phyloP scores from a whole-genome alignment of 1,140 invertebrate genomes.

The Caligus rogercresseyi region DNA sequence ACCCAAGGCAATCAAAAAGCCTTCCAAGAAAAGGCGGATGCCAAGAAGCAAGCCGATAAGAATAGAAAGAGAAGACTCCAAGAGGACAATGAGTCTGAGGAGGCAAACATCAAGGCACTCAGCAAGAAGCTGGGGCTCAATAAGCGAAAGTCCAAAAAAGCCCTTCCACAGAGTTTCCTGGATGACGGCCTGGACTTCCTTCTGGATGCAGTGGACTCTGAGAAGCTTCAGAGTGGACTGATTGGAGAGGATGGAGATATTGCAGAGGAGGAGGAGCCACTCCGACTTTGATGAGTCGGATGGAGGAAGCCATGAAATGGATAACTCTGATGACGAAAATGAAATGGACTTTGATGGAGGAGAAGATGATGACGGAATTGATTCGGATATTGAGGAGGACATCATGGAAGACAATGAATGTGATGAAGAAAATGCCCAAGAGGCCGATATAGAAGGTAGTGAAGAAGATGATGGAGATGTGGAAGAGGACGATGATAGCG shows the following conservation, averaged over 20 bases:
- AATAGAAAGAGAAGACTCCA: background rate
- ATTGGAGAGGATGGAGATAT: background rate
- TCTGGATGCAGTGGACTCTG: slow-evolving; percentile 3
- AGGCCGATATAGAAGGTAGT: background rate
- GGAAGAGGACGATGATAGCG: background rate
- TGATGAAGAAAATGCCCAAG: background rate
- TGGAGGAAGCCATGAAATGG: background rate
- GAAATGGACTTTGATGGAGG: background rate
- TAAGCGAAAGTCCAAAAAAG: slow-evolving; percentile 4
- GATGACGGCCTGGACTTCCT: slow-evolving; percentile 13
- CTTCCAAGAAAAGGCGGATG: background rate
- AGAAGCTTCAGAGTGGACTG: background rate
- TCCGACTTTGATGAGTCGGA: slow-evolving; percentile 11
- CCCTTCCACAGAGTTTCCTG: background rate
- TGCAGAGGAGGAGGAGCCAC: background rate
- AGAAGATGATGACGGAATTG: background rate
- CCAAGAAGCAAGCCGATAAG: background rate
- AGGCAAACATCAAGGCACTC: slow-evolving; percentile 5
- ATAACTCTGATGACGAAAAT: slow-evolving; percentile 9
- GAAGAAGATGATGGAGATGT: background rate
- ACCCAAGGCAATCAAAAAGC: background rate
- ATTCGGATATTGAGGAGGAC: background rate
- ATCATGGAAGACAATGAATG: background rate
- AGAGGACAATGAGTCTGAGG: background rate
- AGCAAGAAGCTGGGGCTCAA: slow-evolving; percentile 3